Evolutionary conservation across 2,888 invertebrate species (phyloP).

Genomic region (Tetragnatha montana): DNA sequence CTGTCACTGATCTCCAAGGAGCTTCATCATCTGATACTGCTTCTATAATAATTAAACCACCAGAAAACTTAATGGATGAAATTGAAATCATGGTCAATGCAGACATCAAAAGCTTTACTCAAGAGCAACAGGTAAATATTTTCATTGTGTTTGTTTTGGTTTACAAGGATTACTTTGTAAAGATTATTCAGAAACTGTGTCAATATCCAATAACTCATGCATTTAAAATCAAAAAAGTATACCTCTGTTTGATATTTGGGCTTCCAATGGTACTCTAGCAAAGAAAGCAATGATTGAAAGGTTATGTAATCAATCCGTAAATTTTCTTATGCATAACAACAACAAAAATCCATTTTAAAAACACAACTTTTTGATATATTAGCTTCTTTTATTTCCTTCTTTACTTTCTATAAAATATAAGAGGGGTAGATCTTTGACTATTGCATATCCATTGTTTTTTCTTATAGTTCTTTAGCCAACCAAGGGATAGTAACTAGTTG

Average conservation of each 20-base stretch:
- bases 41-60: constrained; percentile 87
- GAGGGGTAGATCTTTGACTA: too few relatives aligned
- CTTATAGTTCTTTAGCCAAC: too few relatives aligned
- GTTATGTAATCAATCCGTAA: too few relatives aligned
- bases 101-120: constrained; percentile 82
- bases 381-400: too few relatives aligned
- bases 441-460: too few relatives aligned
- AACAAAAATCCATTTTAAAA: too few relatives aligned
- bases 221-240: not conserved
- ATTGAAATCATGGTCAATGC: constrained; percentile 89
- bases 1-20: constrained; percentile 94
- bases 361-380: too few relatives aligned
- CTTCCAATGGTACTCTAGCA: too few relatives aligned
- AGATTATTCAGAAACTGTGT: not conserved
- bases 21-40: constrained; percentile 87
- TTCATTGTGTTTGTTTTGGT: not conserved
- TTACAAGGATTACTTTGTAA: not conserved
- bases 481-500: too few relatives aligned
- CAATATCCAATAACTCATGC: not conserved
- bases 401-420: too few relatives aligned
- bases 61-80: constrained; percentile 84
- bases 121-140: constrained; percentile 81
- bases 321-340: too few relatives aligned
- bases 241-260: not conserved
- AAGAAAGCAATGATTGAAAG: too few relatives aligned